phyloP scores from a whole-genome alignment of 2,113 vertebrate genomes.

The Ailurus styani region DNA sequence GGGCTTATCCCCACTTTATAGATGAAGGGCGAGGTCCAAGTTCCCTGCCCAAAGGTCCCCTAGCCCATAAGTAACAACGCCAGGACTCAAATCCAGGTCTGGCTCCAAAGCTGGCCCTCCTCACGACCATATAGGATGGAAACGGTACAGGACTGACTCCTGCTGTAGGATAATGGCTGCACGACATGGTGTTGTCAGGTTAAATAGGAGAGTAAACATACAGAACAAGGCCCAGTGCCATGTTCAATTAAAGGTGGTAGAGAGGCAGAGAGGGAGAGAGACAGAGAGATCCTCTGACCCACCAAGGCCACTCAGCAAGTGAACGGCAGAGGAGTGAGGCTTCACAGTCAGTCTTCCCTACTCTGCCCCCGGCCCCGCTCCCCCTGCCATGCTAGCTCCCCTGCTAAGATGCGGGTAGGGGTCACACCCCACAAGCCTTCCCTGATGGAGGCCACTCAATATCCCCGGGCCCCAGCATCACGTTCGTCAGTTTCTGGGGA shows the following conservation, averaged over 20 bases:
- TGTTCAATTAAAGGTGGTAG: not conserved
- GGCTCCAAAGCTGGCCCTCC: not conserved
- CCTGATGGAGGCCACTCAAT: not conserved
- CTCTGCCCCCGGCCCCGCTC: not conserved
- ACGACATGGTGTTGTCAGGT: accelerated
- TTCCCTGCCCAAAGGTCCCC: not conserved
- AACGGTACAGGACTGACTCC: not conserved
- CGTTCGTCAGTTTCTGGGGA: not conserved
- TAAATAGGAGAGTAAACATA: not conserved
- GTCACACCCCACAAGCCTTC: not conserved
- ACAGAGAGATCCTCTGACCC: not conserved
- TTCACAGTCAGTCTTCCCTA: not conserved
- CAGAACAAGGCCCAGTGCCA: not conserved
- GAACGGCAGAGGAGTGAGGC: not conserved
- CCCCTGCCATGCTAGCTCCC: not conserved
- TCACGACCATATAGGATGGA: not conserved
- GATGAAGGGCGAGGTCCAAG: not conserved
- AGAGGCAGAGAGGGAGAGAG: too few relatives aligned
- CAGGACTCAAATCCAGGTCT: not conserved
- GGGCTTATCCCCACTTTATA: not conserved
- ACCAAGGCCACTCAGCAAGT: not conserved
- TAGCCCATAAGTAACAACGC: not conserved
- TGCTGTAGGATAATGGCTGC: not conserved
- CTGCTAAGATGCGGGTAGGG: not conserved
- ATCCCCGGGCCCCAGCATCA: not conserved